A percentile compares a stretch with the other conserved stretches of the same genome.
Conservation (phyloP, 2,113 vertebrate genomes). For the Rhabdornis inornatus region DNA sequence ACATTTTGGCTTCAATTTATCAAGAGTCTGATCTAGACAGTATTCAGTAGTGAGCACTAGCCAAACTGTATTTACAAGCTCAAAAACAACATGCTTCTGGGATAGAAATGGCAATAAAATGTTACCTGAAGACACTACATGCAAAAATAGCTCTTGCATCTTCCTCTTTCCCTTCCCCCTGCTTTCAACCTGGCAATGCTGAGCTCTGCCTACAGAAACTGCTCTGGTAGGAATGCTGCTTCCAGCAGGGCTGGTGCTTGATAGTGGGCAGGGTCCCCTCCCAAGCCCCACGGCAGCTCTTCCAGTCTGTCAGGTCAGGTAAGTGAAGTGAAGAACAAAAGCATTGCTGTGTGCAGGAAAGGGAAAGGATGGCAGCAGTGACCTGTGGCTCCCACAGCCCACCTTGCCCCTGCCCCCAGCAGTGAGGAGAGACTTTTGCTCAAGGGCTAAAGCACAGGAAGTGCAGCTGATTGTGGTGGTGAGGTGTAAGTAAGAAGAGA, state of each 20-base stretch:
- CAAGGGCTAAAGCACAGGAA: background rate
- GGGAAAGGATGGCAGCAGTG: background rate
- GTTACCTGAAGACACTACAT: background rate
- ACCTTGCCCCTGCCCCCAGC: background rate
- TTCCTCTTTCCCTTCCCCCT: background rate
- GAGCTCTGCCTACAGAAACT: background rate
- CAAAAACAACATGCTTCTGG: background rate
- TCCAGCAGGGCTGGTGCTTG: fast-evolving
- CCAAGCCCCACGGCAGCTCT: background rate
- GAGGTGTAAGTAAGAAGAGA: background rate
- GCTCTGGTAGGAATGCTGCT: background rate
- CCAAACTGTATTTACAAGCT: background rate
- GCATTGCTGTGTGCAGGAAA: background rate
- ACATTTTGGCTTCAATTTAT: background rate
- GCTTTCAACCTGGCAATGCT: background rate
- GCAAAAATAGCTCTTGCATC: background rate
- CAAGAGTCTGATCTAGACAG: background rate
- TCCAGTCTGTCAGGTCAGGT: constrained; percentile 7
- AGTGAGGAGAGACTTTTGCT: background rate
- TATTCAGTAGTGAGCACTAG: background rate
- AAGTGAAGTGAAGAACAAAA: background rate
- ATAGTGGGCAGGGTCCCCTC: background rate
- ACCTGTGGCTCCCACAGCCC: background rate
- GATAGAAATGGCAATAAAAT: background rate
- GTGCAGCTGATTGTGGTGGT: fast-evolving